These are phyloP conservation scores for Muntiacus muntjak DNA, from an alignment of 2,113 vertebrate species.

Conservation along the genomic window DNA sequence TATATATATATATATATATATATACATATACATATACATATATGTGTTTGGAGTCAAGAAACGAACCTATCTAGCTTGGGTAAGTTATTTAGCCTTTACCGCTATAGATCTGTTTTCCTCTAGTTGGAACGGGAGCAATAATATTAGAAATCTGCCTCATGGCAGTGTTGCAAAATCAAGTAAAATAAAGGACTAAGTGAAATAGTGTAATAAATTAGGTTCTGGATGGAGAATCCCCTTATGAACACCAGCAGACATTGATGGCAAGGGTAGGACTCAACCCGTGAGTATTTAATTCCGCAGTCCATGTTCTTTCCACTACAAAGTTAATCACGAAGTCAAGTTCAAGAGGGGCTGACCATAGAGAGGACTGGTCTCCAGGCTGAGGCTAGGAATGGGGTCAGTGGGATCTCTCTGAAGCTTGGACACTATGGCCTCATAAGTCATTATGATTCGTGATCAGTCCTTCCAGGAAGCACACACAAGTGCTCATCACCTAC, in stretches of 20 bases:
- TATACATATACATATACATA: not conserved
- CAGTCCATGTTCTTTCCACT: not conserved
- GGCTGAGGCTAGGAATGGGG: not conserved
- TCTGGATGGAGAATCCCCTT: not conserved
- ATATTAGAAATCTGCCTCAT: not conserved
- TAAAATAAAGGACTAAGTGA: not conserved
- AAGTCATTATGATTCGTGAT: not conserved
- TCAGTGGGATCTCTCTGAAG: not conserved
- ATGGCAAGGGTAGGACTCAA: not conserved
- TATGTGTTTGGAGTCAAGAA: not conserved
- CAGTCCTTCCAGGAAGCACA: not conserved
- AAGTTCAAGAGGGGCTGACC: not conserved
- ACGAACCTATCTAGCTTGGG: not conserved
- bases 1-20: not conserved
- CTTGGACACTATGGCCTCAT: not conserved
- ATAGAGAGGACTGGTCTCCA: not conserved
- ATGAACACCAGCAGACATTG: not conserved
- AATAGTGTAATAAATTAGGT: conserved; percentile 3
- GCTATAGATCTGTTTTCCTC: not conserved
- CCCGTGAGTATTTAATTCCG: not conserved
- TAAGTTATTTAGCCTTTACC: not conserved
- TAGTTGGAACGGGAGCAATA: not conserved
- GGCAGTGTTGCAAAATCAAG: not conserved
- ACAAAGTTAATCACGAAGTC: not conserved
- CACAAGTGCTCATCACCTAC: not conserved